phyloP scores from a whole-genome alignment of 2,797 vertebrate species.

The Hypotaenidia okinawae region DNA sequence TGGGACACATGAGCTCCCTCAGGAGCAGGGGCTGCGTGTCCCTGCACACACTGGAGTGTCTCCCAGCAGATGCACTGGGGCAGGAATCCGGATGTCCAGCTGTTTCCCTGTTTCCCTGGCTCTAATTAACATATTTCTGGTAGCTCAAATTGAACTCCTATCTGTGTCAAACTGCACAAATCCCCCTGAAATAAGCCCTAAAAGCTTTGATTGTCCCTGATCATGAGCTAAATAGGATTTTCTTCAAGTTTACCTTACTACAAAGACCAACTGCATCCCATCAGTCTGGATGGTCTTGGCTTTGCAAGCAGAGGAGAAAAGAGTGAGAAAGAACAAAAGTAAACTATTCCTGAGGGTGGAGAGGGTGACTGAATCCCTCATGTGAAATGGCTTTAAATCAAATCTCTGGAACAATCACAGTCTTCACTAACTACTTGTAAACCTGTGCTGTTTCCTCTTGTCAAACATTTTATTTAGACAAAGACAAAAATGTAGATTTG shows the following conservation, averaged over 20 bases:
- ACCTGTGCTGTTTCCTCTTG: background rate
- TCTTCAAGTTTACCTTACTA: conserved; percentile 5
- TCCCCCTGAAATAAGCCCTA: background rate
- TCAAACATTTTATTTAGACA: background rate
- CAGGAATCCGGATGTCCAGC: background rate
- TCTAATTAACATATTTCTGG: background rate
- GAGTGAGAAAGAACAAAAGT: background rate
- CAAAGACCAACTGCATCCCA: background rate
- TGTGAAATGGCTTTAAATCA: background rate
- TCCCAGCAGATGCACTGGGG: background rate
- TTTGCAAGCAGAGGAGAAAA: background rate
- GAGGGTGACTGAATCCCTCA: background rate
- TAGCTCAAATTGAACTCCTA: background rate
- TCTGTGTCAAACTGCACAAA: background rate
- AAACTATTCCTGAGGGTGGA: background rate
- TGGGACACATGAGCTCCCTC: rapidly evolving
- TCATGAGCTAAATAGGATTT: conserved; percentile 8
- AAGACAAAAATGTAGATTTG: background rate
- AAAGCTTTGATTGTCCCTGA: background rate
- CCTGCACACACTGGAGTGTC: background rate
- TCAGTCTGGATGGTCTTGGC: background rate
- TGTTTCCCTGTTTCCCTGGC: background rate
- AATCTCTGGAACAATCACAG: background rate
- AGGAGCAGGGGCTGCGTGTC: background rate
- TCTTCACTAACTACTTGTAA: background rate